Base-by-base conservation (phyloP, 2,113 vertebrate species). In the Willisornis vidua region DNA sequence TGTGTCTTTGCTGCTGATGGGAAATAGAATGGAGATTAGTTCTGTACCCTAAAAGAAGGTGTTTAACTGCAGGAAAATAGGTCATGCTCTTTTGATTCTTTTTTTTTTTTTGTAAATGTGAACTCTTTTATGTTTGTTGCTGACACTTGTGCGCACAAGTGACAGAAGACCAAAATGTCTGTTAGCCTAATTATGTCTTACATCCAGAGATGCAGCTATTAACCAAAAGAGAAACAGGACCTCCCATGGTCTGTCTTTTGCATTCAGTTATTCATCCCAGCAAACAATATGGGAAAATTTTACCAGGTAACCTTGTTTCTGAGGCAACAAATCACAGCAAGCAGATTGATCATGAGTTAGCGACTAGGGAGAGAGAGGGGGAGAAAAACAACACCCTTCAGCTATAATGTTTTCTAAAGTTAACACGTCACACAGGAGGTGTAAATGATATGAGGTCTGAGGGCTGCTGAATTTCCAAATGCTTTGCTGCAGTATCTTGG, bases 371-470 rank as follows among this genome's bases (percentile, higher is more conserved):
- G 63, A 28, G 54, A 39, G 7, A 20, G 10, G 41, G 43, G 26
- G 17, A 28, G 29, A 25, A 71, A 85, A 94, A 88, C 37, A 94
- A 75, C 83, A 89, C 61, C 83, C 88, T 90, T 75, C 68, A 96
- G 92, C 88, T 92, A 78, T 84, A 89, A 90, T 73, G 68, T 94
- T 95, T 95, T 85, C 92, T 63, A 79, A 93, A 95, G 86, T 90
- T 94, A 96, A 96, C 85, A 89, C 4, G 0, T 93, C 0, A 1
- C 76, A 68, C 19, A 5, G 8, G 58, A 95, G 70, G 93, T 95
- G 94, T 81, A 93, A 96, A 96, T 84, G 79, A 93, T 90, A 93
- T 19, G 61, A 93, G 39, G 85, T 81, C 73, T 93, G 93, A 94
- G 88, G 87, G 54, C 88, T 89, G 88, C 49, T 26, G 61, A 84